Evolutionary conservation across 2,797 vertebrate genomes (phyloP).

Genomic region (Hemibagrus guttatus): DNA sequence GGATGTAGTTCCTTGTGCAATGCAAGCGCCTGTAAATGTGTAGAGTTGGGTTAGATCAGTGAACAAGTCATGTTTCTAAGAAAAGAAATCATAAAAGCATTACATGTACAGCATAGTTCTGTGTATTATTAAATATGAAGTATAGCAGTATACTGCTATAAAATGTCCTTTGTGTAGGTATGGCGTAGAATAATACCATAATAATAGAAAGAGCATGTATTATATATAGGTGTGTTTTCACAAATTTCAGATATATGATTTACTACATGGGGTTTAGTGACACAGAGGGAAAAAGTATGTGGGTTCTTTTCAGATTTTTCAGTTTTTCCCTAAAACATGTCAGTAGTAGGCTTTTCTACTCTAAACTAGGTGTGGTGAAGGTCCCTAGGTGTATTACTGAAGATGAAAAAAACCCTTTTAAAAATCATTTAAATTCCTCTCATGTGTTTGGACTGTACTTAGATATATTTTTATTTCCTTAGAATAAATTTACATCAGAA

Average conservation of each 20-base stretch:
- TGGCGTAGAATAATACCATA: too few species aligned
- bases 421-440: not conserved
- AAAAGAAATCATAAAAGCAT: not conserved
- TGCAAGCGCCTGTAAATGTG: slow-evolving; percentile 78
- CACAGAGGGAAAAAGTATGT: not conserved
- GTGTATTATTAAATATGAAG: not conserved
- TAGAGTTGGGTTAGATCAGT: not conserved
- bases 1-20: slow-evolving; percentile 90
- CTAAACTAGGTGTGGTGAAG: not conserved
- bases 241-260: not conserved
- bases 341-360: not conserved
- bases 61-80: not conserved
- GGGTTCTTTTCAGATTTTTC: not conserved
- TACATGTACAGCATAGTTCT: not conserved
- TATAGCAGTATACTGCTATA: not conserved
- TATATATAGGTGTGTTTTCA: not conserved
- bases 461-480: not conserved
- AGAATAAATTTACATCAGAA: not conserved
- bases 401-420: not conserved
- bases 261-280: not conserved
- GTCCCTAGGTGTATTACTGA: not conserved
- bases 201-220: not conserved
- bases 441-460: not conserved
- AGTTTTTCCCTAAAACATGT: not conserved
- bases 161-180: not conserved